Percentiles rank a stretch among this genome's conserved stretches.
Evolutionary conservation across 2,888 invertebrate species (phyloP).

Genomic region (Selenia dentaria): DNA sequence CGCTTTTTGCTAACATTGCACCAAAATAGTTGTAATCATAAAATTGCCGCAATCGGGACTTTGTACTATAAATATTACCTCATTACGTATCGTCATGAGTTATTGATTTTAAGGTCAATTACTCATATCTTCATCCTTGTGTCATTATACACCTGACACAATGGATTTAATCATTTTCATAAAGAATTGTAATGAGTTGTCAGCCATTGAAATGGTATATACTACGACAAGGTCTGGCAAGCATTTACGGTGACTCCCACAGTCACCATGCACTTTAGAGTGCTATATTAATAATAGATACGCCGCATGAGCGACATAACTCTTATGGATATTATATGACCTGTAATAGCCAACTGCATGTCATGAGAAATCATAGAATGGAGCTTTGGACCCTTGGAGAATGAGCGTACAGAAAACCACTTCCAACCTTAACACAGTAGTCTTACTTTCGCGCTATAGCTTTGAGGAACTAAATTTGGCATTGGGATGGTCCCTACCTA

Average conservation of each 20-base stretch:
- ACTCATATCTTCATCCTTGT: conserved; percentile 10
- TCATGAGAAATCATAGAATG: conserved; percentile 36
- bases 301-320: conserved; percentile 59
- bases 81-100: conserved; percentile 14
- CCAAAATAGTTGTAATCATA: conserved; percentile 15
- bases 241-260: conserved; percentile 48
- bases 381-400: conserved; percentile 50
- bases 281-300: conserved; percentile 57
- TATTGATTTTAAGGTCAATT: conserved; percentile 11
- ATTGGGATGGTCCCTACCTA: no score
- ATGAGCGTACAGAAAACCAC: conserved; percentile 58
- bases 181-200: conserved; percentile 17
- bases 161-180: conserved; percentile 14
- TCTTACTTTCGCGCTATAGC: no score
- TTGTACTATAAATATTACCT: conserved; percentile 13
- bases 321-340: conserved; percentile 55
- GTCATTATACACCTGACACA: conserved; percentile 14
- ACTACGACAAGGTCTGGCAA: conserved; percentile 25
- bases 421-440: no score
- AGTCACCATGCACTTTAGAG: conserved; percentile 39
- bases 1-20: conserved; percentile 58
- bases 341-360: conserved; percentile 40
- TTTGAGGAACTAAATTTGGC: no score
- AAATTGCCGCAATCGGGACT: background rate
- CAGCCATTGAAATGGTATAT: conserved; percentile 21